Percentiles rank a stretch among this genome's conserved stretches.
phyloP scores from a whole-genome alignment of 37 sponge, comb jelly and placozoan species.

The Tethya wilhelma region DNA sequence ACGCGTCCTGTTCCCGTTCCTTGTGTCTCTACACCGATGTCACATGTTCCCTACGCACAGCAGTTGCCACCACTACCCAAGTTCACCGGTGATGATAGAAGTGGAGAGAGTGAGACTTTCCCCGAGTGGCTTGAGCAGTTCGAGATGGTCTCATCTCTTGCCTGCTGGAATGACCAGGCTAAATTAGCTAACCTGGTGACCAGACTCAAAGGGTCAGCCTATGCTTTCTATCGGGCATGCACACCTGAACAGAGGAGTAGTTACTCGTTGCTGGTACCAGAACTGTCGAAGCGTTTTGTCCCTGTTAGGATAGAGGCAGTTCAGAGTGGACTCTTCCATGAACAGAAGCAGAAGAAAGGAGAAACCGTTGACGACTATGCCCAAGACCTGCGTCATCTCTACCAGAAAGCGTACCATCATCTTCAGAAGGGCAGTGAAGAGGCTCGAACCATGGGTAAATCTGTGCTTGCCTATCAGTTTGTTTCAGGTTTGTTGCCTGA shows the following conservation, averaged over 20 bases:
- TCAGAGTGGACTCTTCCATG: too few species aligned
- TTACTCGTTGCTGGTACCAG: constrained; percentile 13
- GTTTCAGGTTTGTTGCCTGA: not conserved
- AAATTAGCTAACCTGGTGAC: constrained; percentile 40
- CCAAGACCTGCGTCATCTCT: constrained; percentile 40
- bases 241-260: constrained; percentile 24
- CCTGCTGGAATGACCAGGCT: constrained; percentile 24
- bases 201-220: constrained; percentile 34
- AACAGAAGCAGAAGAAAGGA: constrained; percentile 7
- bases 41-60: too few species aligned
- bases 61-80: not conserved
- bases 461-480: constrained; percentile 15
- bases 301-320: constrained; percentile 49
- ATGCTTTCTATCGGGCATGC: constrained; percentile 41
- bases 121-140: constrained; percentile 47
- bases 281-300: constrained; percentile 24
- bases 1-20: too few species aligned
- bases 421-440: constrained; percentile 11
- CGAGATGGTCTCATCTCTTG: constrained; percentile 18
- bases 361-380: constrained; percentile 48
- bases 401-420: constrained; percentile 29
- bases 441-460: constrained; percentile 13
- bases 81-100: not conserved
- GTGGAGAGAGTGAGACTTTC: not conserved
- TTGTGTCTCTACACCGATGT: too few species aligned